Percentiles rank a stretch among this genome's conserved stretches.
These are phyloP conservation scores for Noctua comes DNA, from an alignment of 2,888 invertebrate genomes.

Conservation along the genomic window DNA sequence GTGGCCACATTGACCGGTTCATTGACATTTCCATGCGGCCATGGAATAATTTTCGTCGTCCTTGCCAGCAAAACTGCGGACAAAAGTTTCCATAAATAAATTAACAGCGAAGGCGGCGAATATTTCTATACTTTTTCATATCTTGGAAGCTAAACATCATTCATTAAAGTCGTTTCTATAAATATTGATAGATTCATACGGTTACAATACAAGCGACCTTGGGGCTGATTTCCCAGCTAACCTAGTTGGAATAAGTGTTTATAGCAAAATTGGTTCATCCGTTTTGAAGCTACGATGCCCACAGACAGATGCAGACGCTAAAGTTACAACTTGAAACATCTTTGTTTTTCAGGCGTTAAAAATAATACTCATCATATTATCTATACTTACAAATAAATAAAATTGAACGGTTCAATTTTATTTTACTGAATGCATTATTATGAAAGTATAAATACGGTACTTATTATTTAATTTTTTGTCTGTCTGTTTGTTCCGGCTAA, in stretches of 20 bases:
- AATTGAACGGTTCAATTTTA: no score
- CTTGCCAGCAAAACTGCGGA: not conserved
- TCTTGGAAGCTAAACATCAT: slow-evolving; percentile 12
- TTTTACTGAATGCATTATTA: no score
- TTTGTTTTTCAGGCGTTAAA: not conserved
- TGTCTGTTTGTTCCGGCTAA: no score
- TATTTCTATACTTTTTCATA: not conserved
- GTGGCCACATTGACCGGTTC: no score
- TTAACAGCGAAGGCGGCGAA: not conserved
- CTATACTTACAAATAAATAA: no score
- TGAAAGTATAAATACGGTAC: no score
- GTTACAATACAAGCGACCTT: not conserved
- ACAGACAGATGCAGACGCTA: not conserved
- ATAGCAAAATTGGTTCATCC: not conserved
- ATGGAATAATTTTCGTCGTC: not conserved
- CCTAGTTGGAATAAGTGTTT: no score
- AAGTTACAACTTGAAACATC: not conserved
- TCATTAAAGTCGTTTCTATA: not conserved
- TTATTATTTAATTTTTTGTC: no score
- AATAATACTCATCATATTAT: no score
- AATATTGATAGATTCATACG: slow-evolving; percentile 30
- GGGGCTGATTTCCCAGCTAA: not conserved
- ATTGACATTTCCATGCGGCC: not conserved
- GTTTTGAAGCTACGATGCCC: not conserved
- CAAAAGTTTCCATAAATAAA: not conserved